Base-by-base conservation (phyloP, 2,113 vertebrate genomes). In the Accipiter cooperii region DNA sequence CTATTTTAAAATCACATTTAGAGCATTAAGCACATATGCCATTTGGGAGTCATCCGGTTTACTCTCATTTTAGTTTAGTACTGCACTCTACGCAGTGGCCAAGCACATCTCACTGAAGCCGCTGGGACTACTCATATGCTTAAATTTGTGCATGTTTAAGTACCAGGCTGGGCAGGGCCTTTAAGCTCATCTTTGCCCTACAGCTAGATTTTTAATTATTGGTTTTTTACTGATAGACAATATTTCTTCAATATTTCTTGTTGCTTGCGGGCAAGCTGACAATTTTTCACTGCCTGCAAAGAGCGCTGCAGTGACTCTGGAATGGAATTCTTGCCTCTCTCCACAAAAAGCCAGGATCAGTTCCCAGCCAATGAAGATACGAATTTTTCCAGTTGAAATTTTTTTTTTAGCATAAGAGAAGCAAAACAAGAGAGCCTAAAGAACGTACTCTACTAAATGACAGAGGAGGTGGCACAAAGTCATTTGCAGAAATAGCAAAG, bases 241-340 rank as follows among this genome's bases (percentile, higher is more conserved):
- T 74, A 80, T 90, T 40, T 89, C 75, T 61, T 20, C 36, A 31
- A 51, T 74, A 80, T 90, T 40, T 89, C 71, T 61, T 20, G 22
- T 6, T 83, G 77, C 46, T 89, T 82, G 31, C 58, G 6, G 2
- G 78, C 66, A 82, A 44, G 80, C 8, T 64, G 65, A 61, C 36
- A 66, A 19, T 46, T 91, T 92, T 90, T 83, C 84, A 58, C 16
- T 78, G 94, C 82, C 94, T 85, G 80, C 74, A 63, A 68, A 64
- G 34, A 89, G 19, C 6, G 66, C 70, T 90, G 55, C 64, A 84
- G 69, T 10, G 77, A 38, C 20, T 93, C 74, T 16, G 42, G 61
- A 90, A 89, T 58, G 81, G 77, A 95, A 93, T 91, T 79, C 89
- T 85, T 84, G 60, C 65, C 61, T 76, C 64, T 92, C 92, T 80